A percentile compares a stretch with the other conserved stretches of the same genome.
phyloP scores from a whole-genome alignment of 2,113 vertebrate species.

The Noctilio leporinus region DNA sequence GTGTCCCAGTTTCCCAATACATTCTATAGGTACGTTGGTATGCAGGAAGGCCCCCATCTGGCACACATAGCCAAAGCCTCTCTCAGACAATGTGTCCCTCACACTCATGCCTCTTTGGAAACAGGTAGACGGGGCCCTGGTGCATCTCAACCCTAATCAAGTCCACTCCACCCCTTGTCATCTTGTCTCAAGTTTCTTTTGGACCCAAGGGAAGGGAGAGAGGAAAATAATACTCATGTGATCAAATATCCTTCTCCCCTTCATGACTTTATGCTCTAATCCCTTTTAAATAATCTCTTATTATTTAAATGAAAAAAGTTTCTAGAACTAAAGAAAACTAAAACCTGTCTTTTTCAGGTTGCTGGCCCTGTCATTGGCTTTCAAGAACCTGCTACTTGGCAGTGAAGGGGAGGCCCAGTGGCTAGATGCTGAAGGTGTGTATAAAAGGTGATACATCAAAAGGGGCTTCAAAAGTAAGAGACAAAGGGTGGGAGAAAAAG shows the following conservation, averaged over 20 bases:
- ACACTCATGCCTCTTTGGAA: background rate
- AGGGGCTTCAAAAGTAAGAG: background rate
- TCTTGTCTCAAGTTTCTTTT: background rate
- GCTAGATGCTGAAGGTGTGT: background rate
- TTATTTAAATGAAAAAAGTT: background rate
- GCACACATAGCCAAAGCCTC: background rate
- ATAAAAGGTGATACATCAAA: background rate
- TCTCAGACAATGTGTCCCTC: background rate
- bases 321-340: background rate
- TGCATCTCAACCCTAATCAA: background rate
- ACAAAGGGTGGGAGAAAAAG: background rate
- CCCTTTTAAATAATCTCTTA: background rate
- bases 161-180: background rate
- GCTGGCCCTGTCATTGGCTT: background rate
- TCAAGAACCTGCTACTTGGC: background rate
- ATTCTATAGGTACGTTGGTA: too few relatives aligned
- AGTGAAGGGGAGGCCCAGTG: background rate
- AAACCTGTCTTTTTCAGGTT: background rate
- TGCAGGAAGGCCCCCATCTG: background rate
- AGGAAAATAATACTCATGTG: background rate
- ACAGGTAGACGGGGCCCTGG: background rate
- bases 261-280: background rate
- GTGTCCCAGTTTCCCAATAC: background rate
- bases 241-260: background rate
- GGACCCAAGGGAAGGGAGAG: background rate